Evolutionary conservation across 2,797 vertebrate genomes (phyloP).

Genomic region (Myiotriccus ornatus): DNA sequence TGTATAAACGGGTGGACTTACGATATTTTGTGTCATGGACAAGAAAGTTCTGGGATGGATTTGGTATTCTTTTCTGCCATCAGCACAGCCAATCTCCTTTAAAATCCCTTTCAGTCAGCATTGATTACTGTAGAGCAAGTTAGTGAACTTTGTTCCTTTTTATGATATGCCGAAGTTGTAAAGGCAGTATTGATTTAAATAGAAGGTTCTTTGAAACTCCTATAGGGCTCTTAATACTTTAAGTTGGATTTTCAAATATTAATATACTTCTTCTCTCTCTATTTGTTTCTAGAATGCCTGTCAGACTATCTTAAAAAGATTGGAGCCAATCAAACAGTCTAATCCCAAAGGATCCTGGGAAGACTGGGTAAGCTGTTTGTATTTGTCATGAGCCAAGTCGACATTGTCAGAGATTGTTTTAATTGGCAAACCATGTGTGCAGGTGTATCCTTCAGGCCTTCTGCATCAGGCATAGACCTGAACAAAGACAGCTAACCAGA

Average conservation of each 20-base stretch:
- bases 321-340: constrained; percentile 83
- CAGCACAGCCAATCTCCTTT: neutral
- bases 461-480: neutral
- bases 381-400: neutral
- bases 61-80: neutral
- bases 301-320: constrained; percentile 81
- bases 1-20: neutral
- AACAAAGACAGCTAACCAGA: neutral
- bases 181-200: neutral
- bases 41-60: neutral
- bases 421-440: neutral
- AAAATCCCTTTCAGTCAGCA: neutral
- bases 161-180: neutral
- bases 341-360: constrained; percentile 89
- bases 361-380: constrained; percentile 84
- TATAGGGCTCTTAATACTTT: neutral
- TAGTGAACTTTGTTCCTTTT: neutral
- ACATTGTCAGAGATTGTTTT: neutral
- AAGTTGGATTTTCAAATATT: neutral
- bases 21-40: neutral
- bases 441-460: neutral
- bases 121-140: neutral
- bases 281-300: constrained; percentile 81
- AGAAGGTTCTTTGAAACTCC: neutral
- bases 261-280: neutral